Conservation (phyloP, 2,113 vertebrate genomes). For the Lamprologus ornatipinnis region DNA sequence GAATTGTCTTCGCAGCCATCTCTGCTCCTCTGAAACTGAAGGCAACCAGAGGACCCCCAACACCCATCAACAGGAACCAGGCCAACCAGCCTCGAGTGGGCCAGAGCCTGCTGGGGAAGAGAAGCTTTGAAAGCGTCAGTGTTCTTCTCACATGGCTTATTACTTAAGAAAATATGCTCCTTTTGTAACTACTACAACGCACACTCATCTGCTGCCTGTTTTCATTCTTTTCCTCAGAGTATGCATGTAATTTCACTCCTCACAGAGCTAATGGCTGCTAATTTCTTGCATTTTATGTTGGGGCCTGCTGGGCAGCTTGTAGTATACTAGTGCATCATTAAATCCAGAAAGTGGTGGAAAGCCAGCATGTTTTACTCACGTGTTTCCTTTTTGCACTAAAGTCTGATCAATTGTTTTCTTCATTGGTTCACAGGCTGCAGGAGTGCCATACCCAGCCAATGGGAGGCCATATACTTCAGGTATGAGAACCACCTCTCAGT, state of each 20-base stretch:
- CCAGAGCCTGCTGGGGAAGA: conserved; percentile 80
- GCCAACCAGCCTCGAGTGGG: conserved; percentile 79
- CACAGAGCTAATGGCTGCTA: neutral
- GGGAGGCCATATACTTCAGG: conserved; percentile 83
- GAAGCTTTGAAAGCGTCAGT: conserved; percentile 82
- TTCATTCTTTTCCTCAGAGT: neutral
- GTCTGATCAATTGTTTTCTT: neutral
- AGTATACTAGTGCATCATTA: neutral
- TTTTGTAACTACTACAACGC: neutral
- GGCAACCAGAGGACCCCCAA: conserved; percentile 83
- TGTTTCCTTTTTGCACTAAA: neutral
- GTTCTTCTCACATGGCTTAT: neutral
- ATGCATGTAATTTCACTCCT: neutral
- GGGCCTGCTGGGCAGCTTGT: neutral
- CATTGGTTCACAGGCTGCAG: conserved; percentile 48
- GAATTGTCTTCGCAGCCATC: conserved; percentile 64
- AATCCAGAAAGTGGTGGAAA: neutral
- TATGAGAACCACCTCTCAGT: conserved; percentile 83
- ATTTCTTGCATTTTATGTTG: neutral
- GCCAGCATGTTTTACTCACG: neutral
- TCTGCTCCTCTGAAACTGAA: conserved; percentile 87
- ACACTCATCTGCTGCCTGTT: rapidly evolving
- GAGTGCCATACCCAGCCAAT: conserved; percentile 81
- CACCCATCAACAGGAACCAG: conserved; percentile 90
- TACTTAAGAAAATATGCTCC: neutral